These are phyloP conservation scores for Porites evermanni DNA, from an alignment of 92 coral and sea anemone genomes.

Conservation along the genomic window DNA sequence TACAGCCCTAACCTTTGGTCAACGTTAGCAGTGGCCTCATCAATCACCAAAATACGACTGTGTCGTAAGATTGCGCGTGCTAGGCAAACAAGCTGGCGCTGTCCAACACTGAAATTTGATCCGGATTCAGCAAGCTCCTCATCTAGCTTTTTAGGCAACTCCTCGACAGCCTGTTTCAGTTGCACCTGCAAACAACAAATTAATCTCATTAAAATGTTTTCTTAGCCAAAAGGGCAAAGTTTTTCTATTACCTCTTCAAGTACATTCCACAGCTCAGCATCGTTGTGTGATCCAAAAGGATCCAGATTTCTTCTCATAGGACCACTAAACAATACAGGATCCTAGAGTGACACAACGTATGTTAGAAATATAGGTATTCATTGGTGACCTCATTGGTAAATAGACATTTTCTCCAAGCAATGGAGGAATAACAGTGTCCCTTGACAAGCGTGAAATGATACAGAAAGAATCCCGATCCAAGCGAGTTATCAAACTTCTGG, in stretches of 20 bases:
- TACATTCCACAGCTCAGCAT: constrained; percentile 79
- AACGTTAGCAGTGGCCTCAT: constrained; percentile 87
- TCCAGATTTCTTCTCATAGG: constrained; percentile 86
- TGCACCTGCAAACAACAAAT: constrained; percentile 67
- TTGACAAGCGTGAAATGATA: no score
- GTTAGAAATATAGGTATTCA: no score
- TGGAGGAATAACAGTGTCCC: no score
- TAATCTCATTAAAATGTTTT: neutral
- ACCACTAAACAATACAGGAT: constrained; percentile 88
- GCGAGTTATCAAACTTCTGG: no score
- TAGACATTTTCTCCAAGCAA: no score
- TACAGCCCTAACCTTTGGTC: constrained; percentile 69
- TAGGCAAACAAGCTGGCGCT: constrained; percentile 87
- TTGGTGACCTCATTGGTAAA: no score
- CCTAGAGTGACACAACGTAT: constrained; percentile 37
- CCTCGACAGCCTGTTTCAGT: constrained; percentile 76
- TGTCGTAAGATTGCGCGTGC: constrained; percentile 87
- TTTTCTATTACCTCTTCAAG: constrained; percentile 74
- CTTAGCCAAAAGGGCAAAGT: neutral
- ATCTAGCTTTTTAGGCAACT: constrained; percentile 71
- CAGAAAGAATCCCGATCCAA: no score
- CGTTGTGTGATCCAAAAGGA: constrained; percentile 76
- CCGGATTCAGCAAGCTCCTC: constrained; percentile 83
- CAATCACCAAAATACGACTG: constrained; percentile 79
- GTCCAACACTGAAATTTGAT: constrained; percentile 89